Percentiles rank a stretch among this genome's conserved stretches.
phyloP scores from a whole-genome alignment of 1,140 invertebrate species.

The Ruditapes philippinarum region DNA sequence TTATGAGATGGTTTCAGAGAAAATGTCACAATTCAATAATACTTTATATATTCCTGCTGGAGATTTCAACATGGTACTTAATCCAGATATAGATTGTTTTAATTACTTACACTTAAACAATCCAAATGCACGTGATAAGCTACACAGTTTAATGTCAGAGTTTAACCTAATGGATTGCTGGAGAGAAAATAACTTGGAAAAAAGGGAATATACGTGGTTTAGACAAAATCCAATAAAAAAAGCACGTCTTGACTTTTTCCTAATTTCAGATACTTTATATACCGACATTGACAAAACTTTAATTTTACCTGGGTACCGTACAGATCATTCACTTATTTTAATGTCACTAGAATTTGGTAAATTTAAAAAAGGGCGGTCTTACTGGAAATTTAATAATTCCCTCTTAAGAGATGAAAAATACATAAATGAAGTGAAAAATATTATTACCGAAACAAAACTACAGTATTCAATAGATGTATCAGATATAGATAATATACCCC shows the following conservation, averaged over 20 bases:
- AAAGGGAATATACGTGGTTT: constrained; percentile 32
- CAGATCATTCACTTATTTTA: constrained; percentile 28
- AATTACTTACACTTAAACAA: constrained; percentile 50
- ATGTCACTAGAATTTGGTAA: constrained; percentile 26
- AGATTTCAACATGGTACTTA: constrained; percentile 17
- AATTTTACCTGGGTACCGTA: neutral
- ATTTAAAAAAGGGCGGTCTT: constrained; percentile 22
- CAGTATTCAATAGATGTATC: neutral
- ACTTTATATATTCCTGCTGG: constrained; percentile 4
- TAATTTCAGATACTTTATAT: constrained; percentile 19
- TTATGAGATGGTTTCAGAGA: neutral
- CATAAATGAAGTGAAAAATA: neutral
- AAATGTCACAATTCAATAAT: no score
- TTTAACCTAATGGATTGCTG: constrained; percentile 31
- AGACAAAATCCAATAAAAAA: constrained; percentile 35
- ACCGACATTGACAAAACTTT: neutral
- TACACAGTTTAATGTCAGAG: neutral
- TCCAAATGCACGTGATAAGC: neutral
- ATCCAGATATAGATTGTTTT: constrained; percentile 6
- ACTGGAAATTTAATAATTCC: constrained; percentile 34
- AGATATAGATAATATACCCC: neutral
- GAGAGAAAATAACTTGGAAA: neutral
- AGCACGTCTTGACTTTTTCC: constrained; percentile 43
- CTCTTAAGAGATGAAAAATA: constrained; percentile 3
- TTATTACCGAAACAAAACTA: neutral